Conservation (phyloP, 2,797 vertebrate species). For the Acrossocheilus wenchowensis region DNA sequence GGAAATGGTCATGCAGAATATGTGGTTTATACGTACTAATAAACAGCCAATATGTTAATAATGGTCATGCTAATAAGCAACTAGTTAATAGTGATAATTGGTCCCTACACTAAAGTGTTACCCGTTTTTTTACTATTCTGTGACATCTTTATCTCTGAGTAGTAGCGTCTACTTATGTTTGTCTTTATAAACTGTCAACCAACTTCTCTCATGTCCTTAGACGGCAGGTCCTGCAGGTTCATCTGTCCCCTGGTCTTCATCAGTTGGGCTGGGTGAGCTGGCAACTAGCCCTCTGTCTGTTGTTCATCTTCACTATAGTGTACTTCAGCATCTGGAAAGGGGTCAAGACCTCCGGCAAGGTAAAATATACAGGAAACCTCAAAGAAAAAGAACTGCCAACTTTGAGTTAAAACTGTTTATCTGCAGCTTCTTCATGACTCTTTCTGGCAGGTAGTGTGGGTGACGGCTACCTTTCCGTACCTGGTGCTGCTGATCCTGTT, state of each 20-base stretch:
- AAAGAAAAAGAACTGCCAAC: background rate
- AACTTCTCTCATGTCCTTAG: slow-evolving; percentile 71
- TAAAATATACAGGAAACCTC: slow-evolving; percentile 61
- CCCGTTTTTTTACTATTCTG: slow-evolving; percentile 10
- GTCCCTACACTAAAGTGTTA: background rate
- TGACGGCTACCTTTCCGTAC: slow-evolving; percentile 97
- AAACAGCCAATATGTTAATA: background rate
- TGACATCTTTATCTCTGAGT: background rate
- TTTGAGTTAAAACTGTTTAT: background rate
- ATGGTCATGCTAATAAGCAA: background rate
- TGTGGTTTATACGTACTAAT: background rate
- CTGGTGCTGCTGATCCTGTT: slow-evolving; percentile 89
- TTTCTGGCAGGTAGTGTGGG: slow-evolving; percentile 91
- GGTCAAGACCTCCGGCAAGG: slow-evolving; percentile 98
- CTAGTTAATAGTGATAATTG: background rate
- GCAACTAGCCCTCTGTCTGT: slow-evolving; percentile 93
- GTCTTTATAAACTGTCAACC: background rate
- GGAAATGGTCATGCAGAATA: background rate
- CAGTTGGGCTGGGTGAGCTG: slow-evolving; percentile 93
- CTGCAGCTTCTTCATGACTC: slow-evolving; percentile 7
- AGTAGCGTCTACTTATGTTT: background rate
- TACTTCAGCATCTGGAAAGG: slow-evolving; percentile 99
- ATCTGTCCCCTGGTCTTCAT: slow-evolving; percentile 90
- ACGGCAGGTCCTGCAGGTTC: slow-evolving; percentile 92
- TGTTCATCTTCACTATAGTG: slow-evolving; percentile 94